phyloP scores from a whole-genome alignment of 2,113 vertebrate species.

The Ovis aries region DNA sequence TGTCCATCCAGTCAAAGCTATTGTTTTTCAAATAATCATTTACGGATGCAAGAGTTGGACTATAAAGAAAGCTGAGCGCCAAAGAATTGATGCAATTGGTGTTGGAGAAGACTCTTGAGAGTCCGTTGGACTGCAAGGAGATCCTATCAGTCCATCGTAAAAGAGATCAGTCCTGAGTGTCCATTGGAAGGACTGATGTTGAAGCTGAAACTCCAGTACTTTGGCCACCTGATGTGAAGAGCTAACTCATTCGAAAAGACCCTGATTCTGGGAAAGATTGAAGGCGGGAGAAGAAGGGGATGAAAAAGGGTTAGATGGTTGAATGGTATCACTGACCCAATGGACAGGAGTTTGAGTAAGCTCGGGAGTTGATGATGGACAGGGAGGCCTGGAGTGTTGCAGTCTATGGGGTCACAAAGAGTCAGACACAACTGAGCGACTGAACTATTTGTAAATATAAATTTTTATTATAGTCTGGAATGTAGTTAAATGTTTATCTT shows the following conservation, averaged over 20 bases:
- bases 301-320: not conserved
- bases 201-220: not conserved
- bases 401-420: not conserved
- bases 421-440: rapidly evolving
- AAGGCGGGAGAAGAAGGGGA: not conserved
- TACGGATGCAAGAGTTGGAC: not conserved
- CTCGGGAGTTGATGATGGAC: not conserved
- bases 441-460: not conserved
- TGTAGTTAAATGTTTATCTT: not conserved
- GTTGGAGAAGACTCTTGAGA: not conserved
- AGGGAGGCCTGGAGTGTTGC: not conserved
- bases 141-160: not conserved
- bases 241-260: not conserved
- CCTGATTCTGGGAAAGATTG: not conserved
- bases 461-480: not conserved
- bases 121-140: not conserved
- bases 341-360: not conserved
- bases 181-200: not conserved
- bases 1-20: not conserved
- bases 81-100: not conserved
- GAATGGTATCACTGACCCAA: not conserved
- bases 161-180: not conserved
- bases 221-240: not conserved
- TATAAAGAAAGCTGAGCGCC: not conserved
- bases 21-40: not conserved